Evolutionary conservation across 2,797 vertebrate species (phyloP).

Genomic region (Peromyscus attwateri): DNA sequence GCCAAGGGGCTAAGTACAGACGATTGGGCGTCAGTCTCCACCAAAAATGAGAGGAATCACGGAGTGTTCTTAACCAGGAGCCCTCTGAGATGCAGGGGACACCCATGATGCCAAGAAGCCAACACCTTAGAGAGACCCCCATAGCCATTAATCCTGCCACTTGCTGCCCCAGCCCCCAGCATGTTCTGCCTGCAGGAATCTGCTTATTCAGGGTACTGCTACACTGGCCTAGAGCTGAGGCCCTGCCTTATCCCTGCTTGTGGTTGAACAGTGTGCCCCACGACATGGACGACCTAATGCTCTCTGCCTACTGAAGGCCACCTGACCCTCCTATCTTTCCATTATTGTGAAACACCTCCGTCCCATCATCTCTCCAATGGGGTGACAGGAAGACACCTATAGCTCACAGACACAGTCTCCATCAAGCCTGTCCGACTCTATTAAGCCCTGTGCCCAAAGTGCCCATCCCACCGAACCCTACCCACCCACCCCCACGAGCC

Average conservation of each 20-base stretch:
- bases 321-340: neutral
- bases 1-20: no score
- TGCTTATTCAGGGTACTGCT: neutral
- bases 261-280: neutral
- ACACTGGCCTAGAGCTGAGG: neutral
- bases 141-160: accelerated
- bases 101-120: no score
- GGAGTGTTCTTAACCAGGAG: neutral
- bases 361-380: neutral
- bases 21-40: no score
- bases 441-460: no score
- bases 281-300: neutral
- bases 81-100: neutral
- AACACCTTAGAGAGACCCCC: no score
- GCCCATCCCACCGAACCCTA: accelerated
- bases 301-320: neutral
- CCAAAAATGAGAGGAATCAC: neutral
- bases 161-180: neutral
- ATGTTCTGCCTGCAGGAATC: accelerated
- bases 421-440: neutral
- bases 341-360: neutral
- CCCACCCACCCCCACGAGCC: no score
- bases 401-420: no score
- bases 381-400: neutral
- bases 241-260: neutral